Evolutionary conservation across 2,797 vertebrate genomes (phyloP).

Genomic region (Arremon brunneinucha): DNA sequence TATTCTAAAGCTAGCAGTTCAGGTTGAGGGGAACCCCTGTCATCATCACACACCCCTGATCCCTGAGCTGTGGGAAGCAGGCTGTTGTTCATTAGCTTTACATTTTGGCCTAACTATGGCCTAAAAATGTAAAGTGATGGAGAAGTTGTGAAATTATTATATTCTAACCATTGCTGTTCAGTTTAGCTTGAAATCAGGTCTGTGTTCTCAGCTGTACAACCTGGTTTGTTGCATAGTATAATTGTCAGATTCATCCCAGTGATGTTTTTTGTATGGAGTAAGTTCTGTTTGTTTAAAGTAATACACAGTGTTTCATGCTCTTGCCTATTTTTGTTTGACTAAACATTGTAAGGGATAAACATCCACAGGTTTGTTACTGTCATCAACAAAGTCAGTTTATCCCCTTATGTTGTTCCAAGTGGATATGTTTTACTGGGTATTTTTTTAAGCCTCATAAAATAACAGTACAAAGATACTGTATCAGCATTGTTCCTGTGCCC

Average conservation of each 20-base stretch:
- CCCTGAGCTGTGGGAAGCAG: not conserved
- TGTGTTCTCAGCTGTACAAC: not conserved
- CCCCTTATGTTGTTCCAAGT: not conserved
- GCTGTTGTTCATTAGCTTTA: not conserved
- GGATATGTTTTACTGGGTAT: not conserved
- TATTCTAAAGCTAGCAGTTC: not conserved
- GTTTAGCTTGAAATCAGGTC: not conserved
- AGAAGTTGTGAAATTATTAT: not conserved
- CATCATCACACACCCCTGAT: not conserved
- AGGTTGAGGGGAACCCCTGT: fast-evolving
- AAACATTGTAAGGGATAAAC: not conserved
- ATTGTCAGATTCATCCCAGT: not conserved
- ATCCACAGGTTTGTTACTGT: not conserved
- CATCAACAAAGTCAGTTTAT: not conserved
- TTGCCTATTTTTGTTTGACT: not conserved
- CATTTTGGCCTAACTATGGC: not conserved
- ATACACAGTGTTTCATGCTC: not conserved
- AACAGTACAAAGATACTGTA: not conserved
- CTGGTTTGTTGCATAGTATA: not conserved
- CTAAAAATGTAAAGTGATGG: not conserved
- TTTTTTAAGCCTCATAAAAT: not conserved
- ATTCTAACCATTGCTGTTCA: not conserved
- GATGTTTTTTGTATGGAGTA: not conserved
- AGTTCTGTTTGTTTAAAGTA: not conserved
- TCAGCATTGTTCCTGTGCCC: not conserved